Evolutionary conservation across 2,888 invertebrate species (phyloP).

Genomic region (Linnaemya tessellans): DNA sequence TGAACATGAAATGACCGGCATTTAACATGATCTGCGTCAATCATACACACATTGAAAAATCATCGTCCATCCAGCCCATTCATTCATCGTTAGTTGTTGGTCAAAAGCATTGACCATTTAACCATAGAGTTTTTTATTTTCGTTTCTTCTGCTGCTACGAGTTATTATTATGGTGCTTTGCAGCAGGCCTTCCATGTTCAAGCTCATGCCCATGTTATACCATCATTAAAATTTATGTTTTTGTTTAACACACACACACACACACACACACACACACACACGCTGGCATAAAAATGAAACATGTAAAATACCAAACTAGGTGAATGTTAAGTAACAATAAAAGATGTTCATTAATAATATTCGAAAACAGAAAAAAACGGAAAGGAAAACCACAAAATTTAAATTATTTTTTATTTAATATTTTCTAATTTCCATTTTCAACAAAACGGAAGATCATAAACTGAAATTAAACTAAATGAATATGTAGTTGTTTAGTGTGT

Average conservation of each 20-base stretch:
- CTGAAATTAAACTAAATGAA: not conserved
- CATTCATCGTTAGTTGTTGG: slow-evolving; percentile 16
- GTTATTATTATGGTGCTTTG: not conserved
- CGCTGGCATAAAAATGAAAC: not conserved
- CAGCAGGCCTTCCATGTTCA: slow-evolving; percentile 20
- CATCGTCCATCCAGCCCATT: slow-evolving; percentile 14
- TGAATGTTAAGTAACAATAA: slow-evolving; percentile 61
- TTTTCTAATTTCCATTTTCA: not conserved
- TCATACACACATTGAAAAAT: slow-evolving; percentile 15
- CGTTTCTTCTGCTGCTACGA: too few species aligned
- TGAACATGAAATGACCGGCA: slow-evolving; percentile 36
- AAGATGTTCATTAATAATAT: slow-evolving; percentile 20
- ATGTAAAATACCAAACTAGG: slow-evolving; percentile 44
- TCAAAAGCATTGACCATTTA: slow-evolving; percentile 58
- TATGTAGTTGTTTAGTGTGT: too few species aligned
- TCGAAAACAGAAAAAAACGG: slow-evolving; percentile 5
- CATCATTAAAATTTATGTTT: slow-evolving; percentile 44
- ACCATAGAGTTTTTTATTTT: slow-evolving; percentile 12
- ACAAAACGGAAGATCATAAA: not conserved
- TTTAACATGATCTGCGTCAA: slow-evolving; percentile 51
- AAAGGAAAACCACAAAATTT: slow-evolving; percentile 8
- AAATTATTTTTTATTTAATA: not conserved
- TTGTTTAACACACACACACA: slow-evolving; percentile 2
- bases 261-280: not conserved
- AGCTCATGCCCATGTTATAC: slow-evolving; percentile 40